Evolutionary conservation across 2,888 invertebrate species (phyloP).

Genomic region (Tortricodes alternella): DNA sequence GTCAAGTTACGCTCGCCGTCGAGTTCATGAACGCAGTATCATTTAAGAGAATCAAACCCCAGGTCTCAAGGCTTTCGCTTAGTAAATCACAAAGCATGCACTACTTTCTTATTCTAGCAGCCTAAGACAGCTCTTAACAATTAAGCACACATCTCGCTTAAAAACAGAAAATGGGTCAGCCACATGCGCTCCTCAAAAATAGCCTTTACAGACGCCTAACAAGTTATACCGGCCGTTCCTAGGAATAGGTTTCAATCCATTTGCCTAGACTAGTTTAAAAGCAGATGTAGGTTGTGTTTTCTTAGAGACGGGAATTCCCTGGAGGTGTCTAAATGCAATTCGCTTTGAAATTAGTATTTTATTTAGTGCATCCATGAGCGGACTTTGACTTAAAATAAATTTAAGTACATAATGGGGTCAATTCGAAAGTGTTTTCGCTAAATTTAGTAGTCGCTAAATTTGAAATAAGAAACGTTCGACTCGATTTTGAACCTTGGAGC

Average conservation of each 20-base stretch:
- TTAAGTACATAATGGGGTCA: too few species aligned
- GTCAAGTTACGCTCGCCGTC: too few species aligned
- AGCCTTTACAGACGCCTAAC: slow-evolving; percentile 20
- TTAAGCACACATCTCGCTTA: background rate
- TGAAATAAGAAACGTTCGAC: too few species aligned
- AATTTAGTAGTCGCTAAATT: too few species aligned
- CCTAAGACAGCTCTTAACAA: too few species aligned
- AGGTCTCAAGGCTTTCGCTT: too few species aligned
- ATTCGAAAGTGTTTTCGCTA: too few species aligned
- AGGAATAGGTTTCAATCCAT: slow-evolving; percentile 30
- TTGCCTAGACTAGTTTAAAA: slow-evolving; percentile 21
- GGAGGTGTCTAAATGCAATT: slow-evolving; percentile 10
- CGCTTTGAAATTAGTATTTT: background rate
- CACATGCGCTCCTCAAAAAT: slow-evolving; percentile 16
- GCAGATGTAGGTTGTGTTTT: slow-evolving; percentile 22
- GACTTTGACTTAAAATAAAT: background rate
- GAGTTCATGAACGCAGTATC: too few species aligned
- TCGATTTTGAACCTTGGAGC: too few species aligned
- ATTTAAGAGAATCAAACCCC: too few species aligned
- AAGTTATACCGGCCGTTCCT: slow-evolving; percentile 17
- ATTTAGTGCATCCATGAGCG: background rate
- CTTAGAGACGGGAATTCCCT: slow-evolving; percentile 6
- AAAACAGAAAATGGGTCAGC: background rate
- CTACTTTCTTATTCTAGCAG: too few species aligned
- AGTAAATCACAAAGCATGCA: too few species aligned